A percentile compares a stretch with the other conserved stretches of the same genome.
These are phyloP conservation scores for Spheniscus humboldti DNA, from an alignment of 2,797 vertebrate species.

Conservation along the genomic window DNA sequence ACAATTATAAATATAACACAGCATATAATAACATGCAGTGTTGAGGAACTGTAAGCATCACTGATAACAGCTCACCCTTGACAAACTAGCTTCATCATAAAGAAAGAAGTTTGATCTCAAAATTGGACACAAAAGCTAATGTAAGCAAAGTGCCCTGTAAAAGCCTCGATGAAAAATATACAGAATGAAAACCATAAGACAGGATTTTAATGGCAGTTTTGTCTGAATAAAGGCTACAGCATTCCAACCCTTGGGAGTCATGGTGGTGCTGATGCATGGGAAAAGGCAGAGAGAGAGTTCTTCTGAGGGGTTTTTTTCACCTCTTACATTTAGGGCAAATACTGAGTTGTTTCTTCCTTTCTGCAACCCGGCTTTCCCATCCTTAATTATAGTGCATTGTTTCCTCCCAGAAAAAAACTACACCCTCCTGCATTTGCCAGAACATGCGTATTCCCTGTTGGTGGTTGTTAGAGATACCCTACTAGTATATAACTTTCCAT, in stretches of 20 bases:
- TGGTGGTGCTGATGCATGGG: neutral
- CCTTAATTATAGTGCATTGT: neutral
- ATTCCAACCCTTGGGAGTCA: neutral
- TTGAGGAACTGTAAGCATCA: neutral
- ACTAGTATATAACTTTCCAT: conserved; percentile 35
- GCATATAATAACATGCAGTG: neutral
- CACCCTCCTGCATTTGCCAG: neutral
- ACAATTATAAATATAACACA: conserved; percentile 31
- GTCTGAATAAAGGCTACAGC: neutral
- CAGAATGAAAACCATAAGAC: neutral
- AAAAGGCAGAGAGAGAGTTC: neutral
- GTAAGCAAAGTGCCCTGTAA: neutral
- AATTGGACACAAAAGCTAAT: neutral
- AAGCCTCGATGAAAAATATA: neutral
- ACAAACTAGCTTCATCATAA: neutral
- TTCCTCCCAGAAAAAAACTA: neutral
- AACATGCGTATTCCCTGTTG: conserved; percentile 13
- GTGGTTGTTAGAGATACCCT: conserved; percentile 45
- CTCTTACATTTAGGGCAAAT: neutral
- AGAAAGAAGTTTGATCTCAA: neutral
- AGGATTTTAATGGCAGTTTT: conserved; percentile 6
- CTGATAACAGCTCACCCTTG: neutral
- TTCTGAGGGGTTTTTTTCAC: neutral
- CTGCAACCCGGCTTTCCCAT: neutral
- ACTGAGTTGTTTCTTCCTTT: neutral